Percentiles rank a stretch among this genome's conserved stretches.
phyloP scores from a whole-genome alignment of 2,113 vertebrate species.

The Tiliqua scincoides region DNA sequence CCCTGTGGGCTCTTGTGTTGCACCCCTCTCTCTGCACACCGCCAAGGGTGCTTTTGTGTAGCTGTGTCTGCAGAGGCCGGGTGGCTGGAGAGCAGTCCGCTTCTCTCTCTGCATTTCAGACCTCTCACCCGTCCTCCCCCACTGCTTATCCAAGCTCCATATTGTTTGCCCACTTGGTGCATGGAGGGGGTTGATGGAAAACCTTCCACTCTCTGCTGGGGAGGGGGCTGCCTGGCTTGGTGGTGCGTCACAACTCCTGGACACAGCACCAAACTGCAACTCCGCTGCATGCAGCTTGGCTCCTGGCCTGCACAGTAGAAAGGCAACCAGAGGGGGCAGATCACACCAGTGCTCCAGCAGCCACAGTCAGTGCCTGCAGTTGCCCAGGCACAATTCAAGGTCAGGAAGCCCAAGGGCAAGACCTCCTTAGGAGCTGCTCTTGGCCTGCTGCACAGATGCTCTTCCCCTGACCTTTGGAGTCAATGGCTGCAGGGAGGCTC shows the following conservation, averaged over 20 bases:
- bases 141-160: not conserved
- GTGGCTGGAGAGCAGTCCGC: not conserved
- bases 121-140: not conserved
- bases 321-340: not conserved
- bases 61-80: not conserved
- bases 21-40: not conserved
- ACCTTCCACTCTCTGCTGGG: not conserved
- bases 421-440: not conserved
- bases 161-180: not conserved
- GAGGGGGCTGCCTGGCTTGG: not conserved
- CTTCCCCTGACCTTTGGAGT: not conserved
- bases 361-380: not conserved
- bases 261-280: rapidly evolving
- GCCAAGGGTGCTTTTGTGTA: no score
- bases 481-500: not conserved
- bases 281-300: not conserved
- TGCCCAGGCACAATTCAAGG: not conserved
- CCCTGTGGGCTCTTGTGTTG: slow-evolving; percentile 31
- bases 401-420: not conserved
- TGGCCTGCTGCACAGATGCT: no score
- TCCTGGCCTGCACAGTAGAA: not conserved
- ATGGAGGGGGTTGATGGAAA: not conserved
- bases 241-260: not conserved
- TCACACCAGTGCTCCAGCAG: not conserved
- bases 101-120: rapidly evolving